These are phyloP conservation scores for Oscheius sp. DNA, from an alignment of 2,888 invertebrate genomes.

Conservation along the genomic window DNA sequence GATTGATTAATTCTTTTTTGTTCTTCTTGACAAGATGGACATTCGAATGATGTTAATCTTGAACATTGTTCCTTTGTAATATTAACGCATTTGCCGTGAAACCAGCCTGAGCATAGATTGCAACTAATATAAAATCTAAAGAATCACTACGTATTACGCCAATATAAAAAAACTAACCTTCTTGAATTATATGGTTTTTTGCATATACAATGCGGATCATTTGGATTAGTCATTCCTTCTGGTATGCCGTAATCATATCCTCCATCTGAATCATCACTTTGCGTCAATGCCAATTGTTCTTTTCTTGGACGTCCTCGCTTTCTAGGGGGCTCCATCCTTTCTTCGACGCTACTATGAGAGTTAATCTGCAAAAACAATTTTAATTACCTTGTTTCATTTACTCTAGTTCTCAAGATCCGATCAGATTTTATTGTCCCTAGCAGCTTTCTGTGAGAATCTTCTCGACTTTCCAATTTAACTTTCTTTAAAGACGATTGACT, in stretches of 20 bases:
- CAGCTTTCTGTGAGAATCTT: background rate
- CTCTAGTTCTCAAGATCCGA: background rate
- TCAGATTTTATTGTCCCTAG: background rate
- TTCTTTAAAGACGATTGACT: background rate
- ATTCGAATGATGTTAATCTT: constrained; percentile 82
- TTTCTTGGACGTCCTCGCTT: constrained; percentile 19
- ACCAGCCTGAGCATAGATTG: constrained; percentile 97
- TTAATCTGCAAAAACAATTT: constrained; percentile 7
- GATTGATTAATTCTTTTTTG: background rate
- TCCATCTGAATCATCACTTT: constrained; percentile 12
- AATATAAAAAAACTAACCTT: constrained; percentile 24
- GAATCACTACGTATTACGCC: background rate
- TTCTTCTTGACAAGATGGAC: constrained; percentile 71
- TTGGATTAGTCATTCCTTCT: constrained; percentile 29
- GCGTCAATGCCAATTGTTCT: background rate
- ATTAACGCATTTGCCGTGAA: constrained; percentile 94
- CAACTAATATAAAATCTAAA: constrained; percentile 89
- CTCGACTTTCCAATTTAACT: background rate
- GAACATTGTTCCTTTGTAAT: constrained; percentile 89
- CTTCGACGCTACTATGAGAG: constrained; percentile 16
- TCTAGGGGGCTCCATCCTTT: background rate
- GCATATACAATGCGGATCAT: constrained; percentile 46
- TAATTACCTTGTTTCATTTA: background rate
- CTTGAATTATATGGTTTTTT: constrained; percentile 42
- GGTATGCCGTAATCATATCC: constrained; percentile 14